Percentiles rank a stretch among this genome's conserved stretches.
Evolutionary conservation across 2,797 vertebrate species (phyloP).

Genomic region (Pyrocephalus nanus): DNA sequence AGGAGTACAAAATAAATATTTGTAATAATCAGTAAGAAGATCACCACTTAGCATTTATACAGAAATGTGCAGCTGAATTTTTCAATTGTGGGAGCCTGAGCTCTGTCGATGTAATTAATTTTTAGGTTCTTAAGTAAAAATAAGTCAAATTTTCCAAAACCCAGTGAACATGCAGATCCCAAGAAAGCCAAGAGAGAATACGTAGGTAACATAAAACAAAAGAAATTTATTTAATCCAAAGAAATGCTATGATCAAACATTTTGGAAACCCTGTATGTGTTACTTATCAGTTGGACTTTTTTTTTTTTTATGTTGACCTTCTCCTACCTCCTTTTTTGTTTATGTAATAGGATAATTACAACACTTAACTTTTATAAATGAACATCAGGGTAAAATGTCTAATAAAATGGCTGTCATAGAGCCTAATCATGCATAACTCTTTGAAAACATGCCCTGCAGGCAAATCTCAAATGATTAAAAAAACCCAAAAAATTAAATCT

Average conservation of each 20-base stretch:
- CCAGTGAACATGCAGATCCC: neutral
- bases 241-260: neutral
- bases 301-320: neutral
- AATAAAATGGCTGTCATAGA: constrained; percentile 22
- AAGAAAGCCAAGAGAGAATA: neutral
- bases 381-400: neutral
- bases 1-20: neutral
- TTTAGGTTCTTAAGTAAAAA: neutral
- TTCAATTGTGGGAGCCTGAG: neutral
- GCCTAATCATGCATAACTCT: constrained; percentile 33
- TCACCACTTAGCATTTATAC: neutral
- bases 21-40: neutral
- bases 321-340: neutral
- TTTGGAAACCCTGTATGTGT: neutral
- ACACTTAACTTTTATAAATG: constrained; percentile 43
- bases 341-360: constrained; percentile 34
- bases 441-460: neutral
- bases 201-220: neutral
- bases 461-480: neutral
- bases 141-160: neutral
- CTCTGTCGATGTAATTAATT: neutral
- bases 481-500: neutral
- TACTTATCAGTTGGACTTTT: neutral
- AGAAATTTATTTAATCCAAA: neutral
- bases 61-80: neutral